Evolutionary conservation across 2,888 invertebrate species (phyloP).

Genomic region (Pyrgus malvae): DNA sequence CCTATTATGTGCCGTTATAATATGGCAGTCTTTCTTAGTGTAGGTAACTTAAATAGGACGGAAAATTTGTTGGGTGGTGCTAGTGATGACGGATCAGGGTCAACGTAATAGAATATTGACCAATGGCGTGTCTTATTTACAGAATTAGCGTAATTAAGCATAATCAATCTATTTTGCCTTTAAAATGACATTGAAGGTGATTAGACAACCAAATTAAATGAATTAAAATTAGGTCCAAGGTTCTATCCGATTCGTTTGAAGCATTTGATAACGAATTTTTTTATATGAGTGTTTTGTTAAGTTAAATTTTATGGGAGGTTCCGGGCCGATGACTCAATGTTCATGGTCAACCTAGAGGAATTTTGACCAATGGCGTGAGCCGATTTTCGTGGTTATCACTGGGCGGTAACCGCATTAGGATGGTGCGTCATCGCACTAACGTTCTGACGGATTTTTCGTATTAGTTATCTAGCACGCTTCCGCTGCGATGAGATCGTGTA

Average conservation of each 20-base stretch:
- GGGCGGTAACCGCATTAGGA: slow-evolving; percentile 23
- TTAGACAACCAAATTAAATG: too few relatives aligned
- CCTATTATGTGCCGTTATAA: too few relatives aligned
- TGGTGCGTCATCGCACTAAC: slow-evolving; percentile 24
- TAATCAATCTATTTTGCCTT: too few relatives aligned
- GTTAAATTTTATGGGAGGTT: slow-evolving; percentile 15
- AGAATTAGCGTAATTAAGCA: slow-evolving; percentile 19
- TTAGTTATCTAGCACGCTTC: slow-evolving; percentile 5
- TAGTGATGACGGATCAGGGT: too few relatives aligned
- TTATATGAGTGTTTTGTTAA: too few relatives aligned
- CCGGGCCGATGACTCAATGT: slow-evolving; percentile 9
- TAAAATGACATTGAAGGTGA: too few relatives aligned
- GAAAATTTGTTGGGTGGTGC: too few relatives aligned
- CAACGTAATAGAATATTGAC: slow-evolving; percentile 27
- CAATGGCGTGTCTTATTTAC: slow-evolving; percentile 28
- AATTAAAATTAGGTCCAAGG: too few relatives aligned
- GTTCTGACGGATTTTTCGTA: not conserved
- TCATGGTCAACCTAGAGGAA: slow-evolving; percentile 20
- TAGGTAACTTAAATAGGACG: too few relatives aligned
- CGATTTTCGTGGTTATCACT: slow-evolving; percentile 21
- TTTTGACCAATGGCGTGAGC: slow-evolving; percentile 21
- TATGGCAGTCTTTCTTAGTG: too few relatives aligned
- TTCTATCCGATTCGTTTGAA: too few relatives aligned
- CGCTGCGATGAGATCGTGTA: slow-evolving; percentile 4
- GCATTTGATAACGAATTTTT: too few relatives aligned